Conservation (phyloP, 64 coral and sea anemone species). For the Pocillopora verrucosa region DNA sequence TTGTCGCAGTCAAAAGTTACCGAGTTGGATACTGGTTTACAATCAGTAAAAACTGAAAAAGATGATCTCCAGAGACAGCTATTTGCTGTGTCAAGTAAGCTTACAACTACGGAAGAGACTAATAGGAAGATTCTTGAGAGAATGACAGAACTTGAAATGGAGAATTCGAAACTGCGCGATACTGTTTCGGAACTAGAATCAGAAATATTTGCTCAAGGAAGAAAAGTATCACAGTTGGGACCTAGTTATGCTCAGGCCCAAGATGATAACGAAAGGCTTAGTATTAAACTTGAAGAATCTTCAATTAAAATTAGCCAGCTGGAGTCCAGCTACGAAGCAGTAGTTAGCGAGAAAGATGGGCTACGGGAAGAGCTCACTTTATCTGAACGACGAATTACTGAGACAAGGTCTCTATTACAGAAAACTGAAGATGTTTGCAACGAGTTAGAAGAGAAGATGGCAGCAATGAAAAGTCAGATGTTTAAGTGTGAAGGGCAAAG, state of each 20-base stretch:
- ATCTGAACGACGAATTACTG: constrained; percentile 65
- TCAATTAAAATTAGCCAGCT: constrained; percentile 72
- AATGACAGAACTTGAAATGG: constrained; percentile 55
- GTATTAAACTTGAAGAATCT: constrained; percentile 56
- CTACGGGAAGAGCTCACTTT: constrained; percentile 65
- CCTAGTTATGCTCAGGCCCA: constrained; percentile 48
- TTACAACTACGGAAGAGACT: constrained; percentile 55
- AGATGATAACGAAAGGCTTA: constrained; percentile 59
- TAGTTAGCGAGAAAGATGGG: constrained; percentile 70
- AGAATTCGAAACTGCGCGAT: constrained; percentile 52
- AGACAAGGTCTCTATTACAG: constrained; percentile 58
- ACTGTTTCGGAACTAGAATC: constrained; percentile 52
- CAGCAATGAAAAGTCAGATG: constrained; percentile 46
- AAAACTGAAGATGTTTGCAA: constrained; percentile 77
- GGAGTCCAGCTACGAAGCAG: constrained; percentile 61
- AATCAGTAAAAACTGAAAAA: constrained; percentile 50
- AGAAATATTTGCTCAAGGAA: constrained; percentile 63
- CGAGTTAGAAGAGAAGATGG: constrained; percentile 58
- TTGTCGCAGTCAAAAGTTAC: constrained; percentile 46
- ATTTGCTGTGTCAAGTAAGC: constrained; percentile 58
- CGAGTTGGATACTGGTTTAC: constrained; percentile 51
- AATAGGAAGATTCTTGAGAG: constrained; percentile 68
- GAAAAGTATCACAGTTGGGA: constrained; percentile 55
- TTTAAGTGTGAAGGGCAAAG: constrained; percentile 56
- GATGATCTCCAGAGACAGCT: constrained; percentile 65